Conservation (phyloP, 2,888 invertebrate genomes). For the Spicauda simplicius region DNA sequence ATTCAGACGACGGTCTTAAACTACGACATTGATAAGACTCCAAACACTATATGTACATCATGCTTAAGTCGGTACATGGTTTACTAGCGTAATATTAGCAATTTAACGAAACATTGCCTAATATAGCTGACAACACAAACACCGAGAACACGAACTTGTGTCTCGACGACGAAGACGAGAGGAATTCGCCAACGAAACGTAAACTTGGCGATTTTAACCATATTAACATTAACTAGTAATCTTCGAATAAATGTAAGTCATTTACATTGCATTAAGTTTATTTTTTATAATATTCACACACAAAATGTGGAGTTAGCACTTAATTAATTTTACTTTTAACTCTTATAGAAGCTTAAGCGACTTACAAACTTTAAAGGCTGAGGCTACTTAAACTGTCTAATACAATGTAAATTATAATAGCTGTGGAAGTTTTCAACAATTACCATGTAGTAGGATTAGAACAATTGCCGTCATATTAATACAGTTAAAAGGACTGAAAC, state of each 20-base stretch:
- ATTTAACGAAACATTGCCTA: slow-evolving; percentile 23
- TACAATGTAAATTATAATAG: slow-evolving; percentile 35
- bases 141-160: slow-evolving; percentile 25
- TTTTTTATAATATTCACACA: slow-evolving; percentile 3
- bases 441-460: slow-evolving; percentile 28
- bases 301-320: slow-evolving; percentile 9
- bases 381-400: slow-evolving; percentile 36
- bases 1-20: too few relatives aligned
- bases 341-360: slow-evolving; percentile 26
- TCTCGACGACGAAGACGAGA: slow-evolving; percentile 33
- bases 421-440: slow-evolving; percentile 24
- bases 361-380: slow-evolving; percentile 32
- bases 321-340: slow-evolving; percentile 33
- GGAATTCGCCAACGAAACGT: slow-evolving; percentile 23
- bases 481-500: slow-evolving; percentile 17
- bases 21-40: slow-evolving; percentile 7
- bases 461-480: slow-evolving; percentile 29
- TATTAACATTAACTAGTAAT: slow-evolving; percentile 33
- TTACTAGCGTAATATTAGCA: slow-evolving; percentile 26
- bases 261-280: background rate
- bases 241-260: slow-evolving; percentile 4
- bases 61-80: slow-evolving; percentile 11
- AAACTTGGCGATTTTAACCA: slow-evolving; percentile 29
- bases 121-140: slow-evolving; percentile 31
- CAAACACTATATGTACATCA: slow-evolving; percentile 10